Evolutionary conservation across 2,797 vertebrate species (phyloP).

Genomic region (Pyrocephalus nanus): DNA sequence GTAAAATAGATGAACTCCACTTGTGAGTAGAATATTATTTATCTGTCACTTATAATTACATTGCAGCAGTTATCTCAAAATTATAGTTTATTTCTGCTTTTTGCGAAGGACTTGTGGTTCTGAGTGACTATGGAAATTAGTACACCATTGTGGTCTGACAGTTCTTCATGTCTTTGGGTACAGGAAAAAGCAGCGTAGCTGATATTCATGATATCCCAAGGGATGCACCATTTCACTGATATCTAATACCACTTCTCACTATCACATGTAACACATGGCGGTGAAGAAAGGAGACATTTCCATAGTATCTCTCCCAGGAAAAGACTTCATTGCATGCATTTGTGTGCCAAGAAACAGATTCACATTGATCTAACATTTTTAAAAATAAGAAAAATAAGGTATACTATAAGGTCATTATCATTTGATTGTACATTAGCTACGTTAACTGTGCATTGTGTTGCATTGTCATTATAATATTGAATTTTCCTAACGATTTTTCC

Average conservation of each 20-base stretch:
- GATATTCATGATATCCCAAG: neutral
- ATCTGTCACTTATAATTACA: neutral
- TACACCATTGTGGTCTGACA: neutral
- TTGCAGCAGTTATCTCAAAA: neutral
- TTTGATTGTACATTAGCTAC: neutral
- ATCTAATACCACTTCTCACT: neutral
- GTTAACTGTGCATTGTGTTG: neutral
- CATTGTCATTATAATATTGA: neutral
- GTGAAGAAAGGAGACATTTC: neutral
- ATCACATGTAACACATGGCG: fast-evolving
- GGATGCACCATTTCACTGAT: neutral
- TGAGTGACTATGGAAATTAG: neutral
- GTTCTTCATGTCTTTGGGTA: neutral
- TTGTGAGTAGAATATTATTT: neutral
- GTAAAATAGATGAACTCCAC: neutral
- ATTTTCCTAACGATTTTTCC: neutral
- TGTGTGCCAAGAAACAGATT: neutral
- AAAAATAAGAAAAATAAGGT: neutral
- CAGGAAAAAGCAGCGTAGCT: neutral
- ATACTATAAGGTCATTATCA: neutral
- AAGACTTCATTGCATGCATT: neutral
- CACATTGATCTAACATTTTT: neutral
- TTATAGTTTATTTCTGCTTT: neutral
- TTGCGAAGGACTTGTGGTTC: neutral
- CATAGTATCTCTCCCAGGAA: neutral